Base-by-base conservation (phyloP, 2,797 vertebrate genomes). In the Sebastolobus alascanus region DNA sequence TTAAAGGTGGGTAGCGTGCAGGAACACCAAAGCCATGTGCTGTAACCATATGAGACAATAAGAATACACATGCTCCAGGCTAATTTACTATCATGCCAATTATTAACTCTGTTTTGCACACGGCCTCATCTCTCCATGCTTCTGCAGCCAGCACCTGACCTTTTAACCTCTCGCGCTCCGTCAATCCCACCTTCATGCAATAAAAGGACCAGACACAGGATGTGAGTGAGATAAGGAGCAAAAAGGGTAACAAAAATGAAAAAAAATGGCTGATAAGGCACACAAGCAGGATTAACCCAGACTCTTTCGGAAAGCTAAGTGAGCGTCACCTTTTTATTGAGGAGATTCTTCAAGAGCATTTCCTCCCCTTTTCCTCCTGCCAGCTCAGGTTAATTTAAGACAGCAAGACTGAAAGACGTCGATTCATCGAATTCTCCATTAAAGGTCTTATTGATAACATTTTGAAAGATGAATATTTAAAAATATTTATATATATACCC, bases 21-120 rank as follows among this genome's bases (percentile, higher is more conserved):
- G 60, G 40, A 68, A 61, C 70, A 69, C 6, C 31, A 43, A 72
- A 72, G 60, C 40, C 64, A 79, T 80, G 77, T 84, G 84, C 70
- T 76, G 12, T 46, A 84, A 83, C 83, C 79, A 69, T 82, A 82
- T 79, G 58, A 86, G 80, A 83, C 71, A 75, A 87, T 84, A 85
- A 90, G 60, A 87, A 88, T 67, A 54, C 72, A 85, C 37, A 84
- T 66, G 84, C 78, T 88, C 35, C 74, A 74, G 83, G 79, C 84
- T 76, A 85, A 77, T 73, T 80, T 78, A 86, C 58, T 58, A 78
- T 85, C 72, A 59, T 69, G 75, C 77, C 82, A 87, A 90, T 92
- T 91, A 91, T 84, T 82, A 82, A 75, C 73, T 84, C 68, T 31
- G n/a, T n/a, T 56, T 25, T 65, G 76, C 69, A 75, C 12, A 46